Evolutionary conservation across 2,113 vertebrate genomes (phyloP).

Genomic region (Scomber scombrus): DNA sequence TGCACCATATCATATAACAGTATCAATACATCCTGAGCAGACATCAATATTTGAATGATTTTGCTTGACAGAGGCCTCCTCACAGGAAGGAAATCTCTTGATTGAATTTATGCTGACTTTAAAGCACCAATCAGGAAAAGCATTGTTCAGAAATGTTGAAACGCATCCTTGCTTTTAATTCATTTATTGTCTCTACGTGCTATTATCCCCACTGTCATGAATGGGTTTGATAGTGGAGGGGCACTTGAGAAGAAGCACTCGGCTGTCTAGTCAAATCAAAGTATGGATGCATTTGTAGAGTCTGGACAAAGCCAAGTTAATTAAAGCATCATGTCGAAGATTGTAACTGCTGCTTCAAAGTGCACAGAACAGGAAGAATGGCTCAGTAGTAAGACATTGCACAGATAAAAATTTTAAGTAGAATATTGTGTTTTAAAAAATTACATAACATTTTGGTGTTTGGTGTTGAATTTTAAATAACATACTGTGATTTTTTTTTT

Average conservation of each 20-base stretch:
- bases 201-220: neutral
- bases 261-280: neutral
- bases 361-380: slow-evolving; percentile 25
- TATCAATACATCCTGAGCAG: slow-evolving; percentile 53
- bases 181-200: neutral
- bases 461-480: slow-evolving; percentile 47
- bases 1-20: slow-evolving; percentile 19
- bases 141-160: slow-evolving; percentile 13
- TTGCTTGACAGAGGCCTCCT: neutral
- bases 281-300: slow-evolving; percentile 6
- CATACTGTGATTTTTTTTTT: neutral
- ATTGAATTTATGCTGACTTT: slow-evolving; percentile 23
- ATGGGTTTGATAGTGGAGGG: neutral
- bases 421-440: neutral
- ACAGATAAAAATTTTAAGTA: slow-evolving; percentile 15
- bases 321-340: slow-evolving; percentile 12
- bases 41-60: slow-evolving; percentile 19
- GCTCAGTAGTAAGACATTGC: slow-evolving; percentile 36
- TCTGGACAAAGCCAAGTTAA: slow-evolving; percentile 5
- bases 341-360: slow-evolving; percentile 40
- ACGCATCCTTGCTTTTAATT: slow-evolving; percentile 17
- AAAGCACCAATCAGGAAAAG: slow-evolving; percentile 59
- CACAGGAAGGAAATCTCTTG: neutral
- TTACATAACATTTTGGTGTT: slow-evolving; percentile 2
- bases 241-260: neutral